Conservation (phyloP, 2,888 invertebrate species). For the Lithophane ornitopus region DNA sequence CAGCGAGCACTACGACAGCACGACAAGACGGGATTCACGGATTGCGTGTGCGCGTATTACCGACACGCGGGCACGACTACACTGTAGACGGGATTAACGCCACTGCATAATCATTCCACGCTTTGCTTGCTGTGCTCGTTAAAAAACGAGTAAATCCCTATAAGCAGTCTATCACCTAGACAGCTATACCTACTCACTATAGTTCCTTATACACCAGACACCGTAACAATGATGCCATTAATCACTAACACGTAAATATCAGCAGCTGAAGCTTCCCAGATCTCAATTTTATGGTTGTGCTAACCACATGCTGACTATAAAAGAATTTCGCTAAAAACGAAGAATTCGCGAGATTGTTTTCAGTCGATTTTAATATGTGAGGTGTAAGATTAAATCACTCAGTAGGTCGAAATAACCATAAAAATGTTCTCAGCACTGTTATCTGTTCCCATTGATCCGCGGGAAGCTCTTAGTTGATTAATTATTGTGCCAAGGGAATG, state of each 20-base stretch:
- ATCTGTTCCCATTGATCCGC: constrained; percentile 15
- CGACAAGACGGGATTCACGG: constrained; percentile 28
- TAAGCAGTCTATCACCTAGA: constrained; percentile 68
- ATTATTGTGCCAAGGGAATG: constrained; percentile 48
- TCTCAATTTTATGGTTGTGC: constrained; percentile 80
- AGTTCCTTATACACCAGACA: constrained; percentile 63
- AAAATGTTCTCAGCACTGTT: constrained; percentile 32
- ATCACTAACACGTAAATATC: constrained; percentile 85
- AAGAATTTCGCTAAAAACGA: constrained; percentile 79
- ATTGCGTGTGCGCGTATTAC: constrained; percentile 78
- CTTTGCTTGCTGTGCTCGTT: constrained; percentile 80
- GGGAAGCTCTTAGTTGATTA: constrained; percentile 50
- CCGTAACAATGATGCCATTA: constrained; percentile 85
- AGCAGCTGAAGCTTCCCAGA: constrained; percentile 83
- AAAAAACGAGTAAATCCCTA: constrained; percentile 75
- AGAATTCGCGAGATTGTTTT: constrained; percentile 75
- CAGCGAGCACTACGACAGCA: constrained; percentile 29
- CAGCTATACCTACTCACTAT: constrained; percentile 50
- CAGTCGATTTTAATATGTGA: constrained; percentile 35
- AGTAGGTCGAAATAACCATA: constrained; percentile 38
- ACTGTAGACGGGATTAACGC: constrained; percentile 81
- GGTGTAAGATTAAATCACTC: constrained; percentile 52
- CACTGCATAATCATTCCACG: constrained; percentile 83
- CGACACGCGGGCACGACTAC: constrained; percentile 73
- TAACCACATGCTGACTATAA: constrained; percentile 80